Percentiles rank a stretch among this genome's conserved stretches.
Conservation (phyloP, 2,113 vertebrate species). For the Pseudopipra pipra region DNA sequence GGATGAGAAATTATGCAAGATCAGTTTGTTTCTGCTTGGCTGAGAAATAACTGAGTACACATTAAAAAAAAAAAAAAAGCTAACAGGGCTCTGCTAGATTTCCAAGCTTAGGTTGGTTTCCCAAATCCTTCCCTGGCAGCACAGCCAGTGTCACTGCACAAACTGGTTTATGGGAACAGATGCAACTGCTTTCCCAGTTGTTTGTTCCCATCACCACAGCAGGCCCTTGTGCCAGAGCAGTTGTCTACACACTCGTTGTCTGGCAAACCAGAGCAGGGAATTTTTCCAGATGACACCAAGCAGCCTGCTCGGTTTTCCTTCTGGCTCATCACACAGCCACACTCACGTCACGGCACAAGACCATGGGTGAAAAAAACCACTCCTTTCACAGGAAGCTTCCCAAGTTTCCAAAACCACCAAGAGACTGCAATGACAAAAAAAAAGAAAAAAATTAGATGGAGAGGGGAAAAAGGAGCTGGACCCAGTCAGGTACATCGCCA, state of each 20-base stretch:
- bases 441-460: background rate
- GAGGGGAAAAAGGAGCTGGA: background rate
- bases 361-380: background rate
- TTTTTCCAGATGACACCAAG: background rate
- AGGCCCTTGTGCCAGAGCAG: background rate
- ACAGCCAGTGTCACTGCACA: background rate
- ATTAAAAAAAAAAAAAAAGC: background rate
- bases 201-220: background rate
- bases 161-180: background rate
- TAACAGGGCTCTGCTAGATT: background rate
- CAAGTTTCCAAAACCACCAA: background rate
- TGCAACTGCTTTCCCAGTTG: background rate
- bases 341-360: background rate
- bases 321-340: background rate
- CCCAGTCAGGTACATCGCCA: accelerated
- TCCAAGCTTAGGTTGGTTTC: background rate
- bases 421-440: background rate
- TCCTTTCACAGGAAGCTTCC: background rate
- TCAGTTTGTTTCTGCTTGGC: background rate
- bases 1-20: background rate
- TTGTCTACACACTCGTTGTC: background rate
- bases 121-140: background rate
- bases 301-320: background rate
- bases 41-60: background rate
- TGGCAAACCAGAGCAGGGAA: background rate